A percentile compares a stretch with the other conserved stretches of the same genome.
phyloP scores from a whole-genome alignment of 2,888 invertebrate species.

The Drosophila paramelanica region DNA sequence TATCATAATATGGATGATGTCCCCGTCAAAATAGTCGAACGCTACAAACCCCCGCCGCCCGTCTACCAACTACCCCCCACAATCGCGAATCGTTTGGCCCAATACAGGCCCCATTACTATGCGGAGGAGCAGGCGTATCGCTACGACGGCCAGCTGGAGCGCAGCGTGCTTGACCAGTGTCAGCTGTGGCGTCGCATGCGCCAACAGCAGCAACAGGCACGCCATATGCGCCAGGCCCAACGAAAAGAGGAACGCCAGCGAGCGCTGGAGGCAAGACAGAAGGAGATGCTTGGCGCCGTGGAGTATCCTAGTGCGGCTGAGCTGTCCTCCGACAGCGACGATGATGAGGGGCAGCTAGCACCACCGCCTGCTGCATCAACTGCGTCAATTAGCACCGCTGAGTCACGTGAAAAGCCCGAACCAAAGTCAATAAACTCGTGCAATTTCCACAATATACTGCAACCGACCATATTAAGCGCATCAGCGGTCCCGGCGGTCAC shows the following conservation, averaged over 20 bases:
- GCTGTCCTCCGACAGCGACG: constrained; percentile 85
- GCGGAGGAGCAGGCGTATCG: constrained; percentile 85
- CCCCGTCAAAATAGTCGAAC: constrained; percentile 94
- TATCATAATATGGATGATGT: constrained; percentile 89
- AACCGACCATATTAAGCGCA: constrained; percentile 82
- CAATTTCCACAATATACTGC: constrained; percentile 84
- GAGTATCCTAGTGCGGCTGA: constrained; percentile 88
- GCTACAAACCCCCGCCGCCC: constrained; percentile 92
- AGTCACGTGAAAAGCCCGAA: constrained; percentile 51
- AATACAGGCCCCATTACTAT: constrained; percentile 86
- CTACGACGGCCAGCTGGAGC: constrained; percentile 91
- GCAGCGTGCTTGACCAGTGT: constrained; percentile 89
- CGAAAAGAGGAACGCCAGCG: constrained; percentile 87
- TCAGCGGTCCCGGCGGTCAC: constrained; percentile 49
- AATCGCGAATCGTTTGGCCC: constrained; percentile 86
- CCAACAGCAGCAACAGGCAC: constrained; percentile 87
- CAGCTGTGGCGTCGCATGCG: constrained; percentile 89
- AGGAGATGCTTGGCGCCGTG: constrained; percentile 87
- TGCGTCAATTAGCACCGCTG: constrained; percentile 39
- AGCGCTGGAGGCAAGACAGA: constrained; percentile 86
- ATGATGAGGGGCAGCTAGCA: constrained; percentile 35
- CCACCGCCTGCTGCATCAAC: constrained; percentile 19
- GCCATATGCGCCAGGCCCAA: constrained; percentile 87
- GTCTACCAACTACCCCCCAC: constrained; percentile 87
- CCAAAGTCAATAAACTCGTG: constrained; percentile 75